Conservation (phyloP, 2,888 invertebrate genomes). For the Meta bourneti region DNA sequence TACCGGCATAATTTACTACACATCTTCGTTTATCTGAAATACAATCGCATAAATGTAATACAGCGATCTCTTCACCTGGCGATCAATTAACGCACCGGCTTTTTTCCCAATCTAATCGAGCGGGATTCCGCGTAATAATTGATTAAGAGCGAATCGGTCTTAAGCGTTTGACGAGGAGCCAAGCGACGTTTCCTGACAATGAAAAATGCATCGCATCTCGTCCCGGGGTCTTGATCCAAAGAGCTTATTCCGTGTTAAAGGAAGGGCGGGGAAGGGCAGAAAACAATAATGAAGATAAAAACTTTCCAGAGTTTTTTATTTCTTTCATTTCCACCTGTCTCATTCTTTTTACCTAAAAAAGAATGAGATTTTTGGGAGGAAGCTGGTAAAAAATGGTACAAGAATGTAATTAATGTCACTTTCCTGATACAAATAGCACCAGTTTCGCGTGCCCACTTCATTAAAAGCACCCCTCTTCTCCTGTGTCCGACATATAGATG, state of each 20-base stretch:
- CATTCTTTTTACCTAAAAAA: conserved; percentile 62
- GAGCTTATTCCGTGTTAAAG: background rate
- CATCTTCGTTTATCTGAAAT: background rate
- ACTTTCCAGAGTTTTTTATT: conserved; percentile 21
- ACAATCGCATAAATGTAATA: background rate
- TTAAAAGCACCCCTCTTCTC: conserved; percentile 66
- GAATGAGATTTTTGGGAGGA: conserved; percentile 53
- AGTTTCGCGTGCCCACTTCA: conserved; percentile 71
- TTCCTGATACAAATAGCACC: conserved; percentile 73
- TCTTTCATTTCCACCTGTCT: conserved; percentile 37
- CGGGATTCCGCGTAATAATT: conserved; percentile 42
- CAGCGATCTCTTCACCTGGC: background rate
- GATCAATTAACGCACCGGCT: background rate
- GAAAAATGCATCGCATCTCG: conserved; percentile 30
- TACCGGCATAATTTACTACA: background rate
- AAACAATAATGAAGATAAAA: conserved; percentile 51
- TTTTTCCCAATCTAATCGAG: conserved; percentile 27
- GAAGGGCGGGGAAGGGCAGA: background rate
- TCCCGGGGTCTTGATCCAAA: background rate
- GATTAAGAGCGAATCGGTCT: conserved; percentile 9
- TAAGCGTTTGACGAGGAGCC: background rate
- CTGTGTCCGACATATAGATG: conserved; percentile 64
- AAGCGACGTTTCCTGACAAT: conserved; percentile 44
- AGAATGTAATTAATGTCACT: conserved; percentile 75
- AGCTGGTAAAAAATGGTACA: conserved; percentile 69